Percentiles rank a stretch among this genome's conserved stretches.
Conservation (phyloP, 1,140 invertebrate species). For the Pachyrhynchus sulphureomaculatus region DNA sequence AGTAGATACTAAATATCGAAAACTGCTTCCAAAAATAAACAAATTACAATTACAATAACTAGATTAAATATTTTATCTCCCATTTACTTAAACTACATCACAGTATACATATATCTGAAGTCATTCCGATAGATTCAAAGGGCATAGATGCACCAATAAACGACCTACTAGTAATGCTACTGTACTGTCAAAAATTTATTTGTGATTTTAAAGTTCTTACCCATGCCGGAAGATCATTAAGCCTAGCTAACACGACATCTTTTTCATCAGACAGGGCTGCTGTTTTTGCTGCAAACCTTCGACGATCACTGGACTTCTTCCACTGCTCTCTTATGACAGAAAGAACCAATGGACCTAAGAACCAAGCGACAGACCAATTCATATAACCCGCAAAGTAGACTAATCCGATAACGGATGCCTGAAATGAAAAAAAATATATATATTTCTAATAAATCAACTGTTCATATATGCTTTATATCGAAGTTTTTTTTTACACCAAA, state of each 20-base stretch:
- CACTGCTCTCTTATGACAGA: slow-evolving; percentile 79
- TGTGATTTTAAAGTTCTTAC: too few relatives aligned
- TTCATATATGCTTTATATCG: neutral
- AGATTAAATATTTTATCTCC: too few relatives aligned
- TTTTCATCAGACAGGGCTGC: slow-evolving; percentile 80
- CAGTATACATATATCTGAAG: too few relatives aligned
- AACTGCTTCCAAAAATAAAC: too few relatives aligned
- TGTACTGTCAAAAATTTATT: too few relatives aligned
- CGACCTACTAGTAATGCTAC: too few relatives aligned
- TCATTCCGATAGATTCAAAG: too few relatives aligned
- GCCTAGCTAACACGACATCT: slow-evolving; percentile 78
- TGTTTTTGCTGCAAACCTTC: slow-evolving; percentile 76
- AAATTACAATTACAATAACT: too few relatives aligned
- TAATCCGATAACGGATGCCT: slow-evolving; percentile 61
- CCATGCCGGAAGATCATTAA: slow-evolving; percentile 91
- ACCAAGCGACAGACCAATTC: slow-evolving; percentile 83
- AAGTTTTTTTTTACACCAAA: neutral
- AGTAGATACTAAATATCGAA: too few relatives aligned
- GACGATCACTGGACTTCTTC: slow-evolving; percentile 71
- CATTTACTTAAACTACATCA: too few relatives aligned
- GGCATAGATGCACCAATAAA: too few relatives aligned
- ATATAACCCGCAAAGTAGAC: slow-evolving; percentile 84
- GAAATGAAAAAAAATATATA: slow-evolving; percentile 13
- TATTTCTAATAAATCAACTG: neutral
- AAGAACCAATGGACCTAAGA: slow-evolving; percentile 78